Percentiles rank a stretch among this genome's conserved stretches.
phyloP scores from a whole-genome alignment of 2,888 invertebrate species.

The Euclidia mi region DNA sequence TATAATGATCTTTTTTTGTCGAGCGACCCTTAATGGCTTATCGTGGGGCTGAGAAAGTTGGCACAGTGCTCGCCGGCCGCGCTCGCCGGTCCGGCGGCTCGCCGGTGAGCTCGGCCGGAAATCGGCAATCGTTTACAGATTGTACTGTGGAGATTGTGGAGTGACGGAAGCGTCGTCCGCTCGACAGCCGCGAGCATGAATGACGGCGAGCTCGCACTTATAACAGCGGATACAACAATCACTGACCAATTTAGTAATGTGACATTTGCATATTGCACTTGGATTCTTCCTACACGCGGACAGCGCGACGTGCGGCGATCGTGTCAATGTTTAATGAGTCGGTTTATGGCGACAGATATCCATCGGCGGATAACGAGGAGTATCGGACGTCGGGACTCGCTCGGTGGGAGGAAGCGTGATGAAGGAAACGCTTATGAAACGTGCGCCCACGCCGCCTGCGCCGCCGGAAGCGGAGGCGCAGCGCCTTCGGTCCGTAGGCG shows the following conservation, averaged over 20 bases:
- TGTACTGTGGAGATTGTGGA: constrained; percentile 61
- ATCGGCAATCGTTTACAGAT: constrained; percentile 63
- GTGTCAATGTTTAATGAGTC: constrained; percentile 57
- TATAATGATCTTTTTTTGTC: constrained; percentile 87
- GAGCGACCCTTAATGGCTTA: constrained; percentile 84
- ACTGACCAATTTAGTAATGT: constrained; percentile 70
- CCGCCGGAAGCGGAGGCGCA: constrained; percentile 83
- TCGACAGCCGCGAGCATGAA: constrained; percentile 65
- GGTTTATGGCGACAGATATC: constrained; percentile 56
- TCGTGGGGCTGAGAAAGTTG: constrained; percentile 79
- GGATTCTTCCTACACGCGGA: constrained; percentile 68
- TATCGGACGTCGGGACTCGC: constrained; percentile 50
- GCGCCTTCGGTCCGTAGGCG: constrained; percentile 68
- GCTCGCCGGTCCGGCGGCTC: constrained; percentile 12
- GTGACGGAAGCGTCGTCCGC: constrained; percentile 62
- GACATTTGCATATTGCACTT: constrained; percentile 69
- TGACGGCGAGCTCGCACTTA: constrained; percentile 61
- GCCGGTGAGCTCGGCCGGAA: constrained; percentile 53
- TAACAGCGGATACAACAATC: constrained; percentile 69
- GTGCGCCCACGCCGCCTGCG: constrained; percentile 74
- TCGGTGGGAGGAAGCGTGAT: constrained; percentile 76
- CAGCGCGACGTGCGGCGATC: constrained; percentile 61
- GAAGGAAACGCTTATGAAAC: constrained; percentile 85
- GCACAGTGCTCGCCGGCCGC: constrained; percentile 61
- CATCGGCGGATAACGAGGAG: constrained; percentile 53